A percentile compares a stretch with the other conserved stretches of the same genome.
These are phyloP conservation scores for Echinarachnius parma DNA, from an alignment of 53 echinoderm and acorn worm species.

Conservation along the genomic window DNA sequence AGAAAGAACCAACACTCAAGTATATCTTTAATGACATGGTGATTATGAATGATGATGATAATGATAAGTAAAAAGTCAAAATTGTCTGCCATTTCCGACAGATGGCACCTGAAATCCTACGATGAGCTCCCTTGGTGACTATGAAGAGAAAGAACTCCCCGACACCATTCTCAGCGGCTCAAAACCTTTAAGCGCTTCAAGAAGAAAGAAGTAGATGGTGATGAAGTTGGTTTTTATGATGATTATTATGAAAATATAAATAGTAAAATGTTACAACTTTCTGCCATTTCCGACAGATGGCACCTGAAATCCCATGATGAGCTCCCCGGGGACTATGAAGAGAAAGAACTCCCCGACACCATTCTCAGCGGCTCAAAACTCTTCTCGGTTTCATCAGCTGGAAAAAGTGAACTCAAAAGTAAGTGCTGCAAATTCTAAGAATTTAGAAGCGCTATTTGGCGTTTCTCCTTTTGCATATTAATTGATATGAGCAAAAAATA, in stretches of 20 bases:
- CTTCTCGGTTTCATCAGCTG: conserved; percentile 42
- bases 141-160: conserved; percentile 31
- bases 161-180: conserved; percentile 61
- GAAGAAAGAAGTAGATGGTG: no score
- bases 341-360: conserved; percentile 50
- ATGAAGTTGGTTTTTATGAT: no score
- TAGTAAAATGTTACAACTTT: no score
- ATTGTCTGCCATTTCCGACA: no score
- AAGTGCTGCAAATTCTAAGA: neutral
- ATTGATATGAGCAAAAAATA: no score
- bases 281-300: conserved; percentile 30
- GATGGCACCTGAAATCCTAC: conserved; percentile 54
- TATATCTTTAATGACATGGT: no score
- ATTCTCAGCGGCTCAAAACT: conserved; percentile 51
- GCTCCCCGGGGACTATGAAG: conserved; percentile 46
- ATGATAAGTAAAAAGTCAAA: no score
- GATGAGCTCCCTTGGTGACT: conserved; percentile 58
- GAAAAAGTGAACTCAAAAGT: conserved; percentile 50
- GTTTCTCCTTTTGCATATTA: no score
- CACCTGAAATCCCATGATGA: conserved; percentile 58
- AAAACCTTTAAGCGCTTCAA: conserved; percentile 42
- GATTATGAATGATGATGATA: no score
- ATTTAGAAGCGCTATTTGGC: neutral
- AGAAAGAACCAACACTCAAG: no score
- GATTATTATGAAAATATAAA: no score